Conservation (phyloP, 53 echinoderm and acorn worm species). For the Antedon mediterranea region DNA sequence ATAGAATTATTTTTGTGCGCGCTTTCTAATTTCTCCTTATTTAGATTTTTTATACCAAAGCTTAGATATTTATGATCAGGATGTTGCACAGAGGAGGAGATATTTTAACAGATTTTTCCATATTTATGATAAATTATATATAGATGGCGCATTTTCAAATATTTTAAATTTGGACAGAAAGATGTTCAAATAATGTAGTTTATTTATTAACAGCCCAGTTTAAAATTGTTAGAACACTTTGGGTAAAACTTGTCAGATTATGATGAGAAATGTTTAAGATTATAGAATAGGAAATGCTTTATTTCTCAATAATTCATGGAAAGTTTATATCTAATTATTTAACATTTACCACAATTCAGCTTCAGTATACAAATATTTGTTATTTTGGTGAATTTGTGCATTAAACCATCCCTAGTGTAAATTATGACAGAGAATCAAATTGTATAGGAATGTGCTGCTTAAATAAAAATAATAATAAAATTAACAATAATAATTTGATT, state of each 20-base stretch:
- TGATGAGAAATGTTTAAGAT: too few species aligned
- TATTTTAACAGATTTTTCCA: neutral
- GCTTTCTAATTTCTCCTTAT: neutral
- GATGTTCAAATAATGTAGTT: too few species aligned
- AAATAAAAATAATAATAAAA: neutral
- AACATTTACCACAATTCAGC: too few species aligned
- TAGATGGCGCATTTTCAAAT: neutral
- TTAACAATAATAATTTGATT: neutral
- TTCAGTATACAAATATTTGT: neutral
- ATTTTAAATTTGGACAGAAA: neutral
- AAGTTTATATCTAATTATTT: too few species aligned
- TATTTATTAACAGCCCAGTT: too few species aligned
- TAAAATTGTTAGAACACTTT: too few species aligned
- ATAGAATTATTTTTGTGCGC: neutral
- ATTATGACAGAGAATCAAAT: neutral
- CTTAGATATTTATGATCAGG: neutral
- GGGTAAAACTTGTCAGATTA: too few species aligned
- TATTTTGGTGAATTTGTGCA: neutral
- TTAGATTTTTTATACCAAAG: conserved; percentile 1
- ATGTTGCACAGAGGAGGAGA: neutral
- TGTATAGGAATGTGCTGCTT: neutral
- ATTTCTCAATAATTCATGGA: too few species aligned
- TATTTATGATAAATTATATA: neutral
- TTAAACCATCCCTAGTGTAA: neutral
- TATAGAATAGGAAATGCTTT: too few species aligned